Conservation (phyloP, 92 coral and sea anemone species). For the Umimayanthus kanabou region DNA sequence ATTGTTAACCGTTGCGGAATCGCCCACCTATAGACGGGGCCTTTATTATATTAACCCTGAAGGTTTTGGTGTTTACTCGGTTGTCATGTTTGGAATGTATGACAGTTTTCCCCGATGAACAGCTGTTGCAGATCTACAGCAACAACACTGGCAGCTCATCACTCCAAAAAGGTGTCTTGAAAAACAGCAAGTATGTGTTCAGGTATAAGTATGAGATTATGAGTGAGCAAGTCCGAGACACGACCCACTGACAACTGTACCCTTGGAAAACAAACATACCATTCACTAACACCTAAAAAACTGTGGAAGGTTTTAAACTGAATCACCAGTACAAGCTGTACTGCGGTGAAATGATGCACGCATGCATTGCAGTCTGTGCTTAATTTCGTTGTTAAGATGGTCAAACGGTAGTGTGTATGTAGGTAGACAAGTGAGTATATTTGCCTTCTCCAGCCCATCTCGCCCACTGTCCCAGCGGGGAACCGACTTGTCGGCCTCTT, state of each 20-base stretch:
- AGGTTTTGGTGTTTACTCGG: conserved; percentile 1
- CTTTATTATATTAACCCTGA: conserved; percentile 12
- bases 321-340: not conserved
- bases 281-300: conserved; percentile 11
- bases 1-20: conserved; percentile 17
- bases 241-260: not conserved
- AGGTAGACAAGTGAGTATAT: not conserved
- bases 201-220: conserved; percentile 11
- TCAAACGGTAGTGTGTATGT: not conserved
- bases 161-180: conserved; percentile 1
- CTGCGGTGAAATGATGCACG: not conserved
- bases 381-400: not conserved
- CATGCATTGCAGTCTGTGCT: not conserved
- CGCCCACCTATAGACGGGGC: conserved; percentile 38
- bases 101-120: conserved; percentile 1
- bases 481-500: conserved; percentile 31
- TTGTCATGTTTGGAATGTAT: conserved; percentile 25
- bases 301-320: conserved; percentile 8
- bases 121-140: conserved; percentile 1
- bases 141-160: not conserved
- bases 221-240: not conserved
- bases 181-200: not conserved
- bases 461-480: conserved; percentile 34
- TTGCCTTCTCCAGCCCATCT: not conserved
- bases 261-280: not conserved